Evolutionary conservation across 2,888 invertebrate species (phyloP).

Genomic region (Podotricha telesiphe): DNA sequence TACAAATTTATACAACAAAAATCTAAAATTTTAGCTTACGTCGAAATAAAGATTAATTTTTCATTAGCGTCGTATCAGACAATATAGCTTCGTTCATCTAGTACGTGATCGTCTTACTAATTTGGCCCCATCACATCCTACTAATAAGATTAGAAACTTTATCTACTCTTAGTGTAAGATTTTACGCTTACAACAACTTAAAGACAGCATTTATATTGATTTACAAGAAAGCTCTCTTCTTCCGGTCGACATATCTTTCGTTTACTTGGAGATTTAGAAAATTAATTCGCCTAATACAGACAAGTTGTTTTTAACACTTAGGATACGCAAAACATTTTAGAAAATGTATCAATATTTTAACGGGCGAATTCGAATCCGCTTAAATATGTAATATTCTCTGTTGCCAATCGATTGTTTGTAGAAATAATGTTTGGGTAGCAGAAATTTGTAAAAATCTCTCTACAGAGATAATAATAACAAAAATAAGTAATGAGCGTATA

Average conservation of each 20-base stretch:
- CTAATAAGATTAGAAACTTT: conserved; percentile 41
- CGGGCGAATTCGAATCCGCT: too few relatives aligned
- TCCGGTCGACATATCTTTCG: conserved; percentile 10
- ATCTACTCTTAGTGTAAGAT: conserved; percentile 36
- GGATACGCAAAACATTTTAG: too few relatives aligned
- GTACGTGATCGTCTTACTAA: conserved; percentile 44
- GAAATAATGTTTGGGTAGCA: too few relatives aligned
- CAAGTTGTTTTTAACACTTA: conserved; percentile 2
- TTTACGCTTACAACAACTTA: conserved; percentile 36
- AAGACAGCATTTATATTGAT: conserved; percentile 41
- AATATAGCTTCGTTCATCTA: conserved; percentile 37
- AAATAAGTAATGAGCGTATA: too few relatives aligned
- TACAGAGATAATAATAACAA: too few relatives aligned
- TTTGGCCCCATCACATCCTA: conserved; percentile 38
- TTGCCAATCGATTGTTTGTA: too few relatives aligned
- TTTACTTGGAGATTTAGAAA: conserved; percentile 16
- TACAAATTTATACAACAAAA: neutral
- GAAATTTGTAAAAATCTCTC: too few relatives aligned
- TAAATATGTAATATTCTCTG: too few relatives aligned
- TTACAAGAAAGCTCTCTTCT: conserved; percentile 24
- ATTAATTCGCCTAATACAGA: neutral
- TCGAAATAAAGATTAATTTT: conserved; percentile 32
- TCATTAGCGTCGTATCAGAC: conserved; percentile 39
- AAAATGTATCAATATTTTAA: too few relatives aligned
- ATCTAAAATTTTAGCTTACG: conserved; percentile 1